Percentiles rank a stretch among this genome's conserved stretches.
Evolutionary conservation across 2,888 invertebrate genomes (phyloP).

Genomic region (Sarcophaga variegata): DNA sequence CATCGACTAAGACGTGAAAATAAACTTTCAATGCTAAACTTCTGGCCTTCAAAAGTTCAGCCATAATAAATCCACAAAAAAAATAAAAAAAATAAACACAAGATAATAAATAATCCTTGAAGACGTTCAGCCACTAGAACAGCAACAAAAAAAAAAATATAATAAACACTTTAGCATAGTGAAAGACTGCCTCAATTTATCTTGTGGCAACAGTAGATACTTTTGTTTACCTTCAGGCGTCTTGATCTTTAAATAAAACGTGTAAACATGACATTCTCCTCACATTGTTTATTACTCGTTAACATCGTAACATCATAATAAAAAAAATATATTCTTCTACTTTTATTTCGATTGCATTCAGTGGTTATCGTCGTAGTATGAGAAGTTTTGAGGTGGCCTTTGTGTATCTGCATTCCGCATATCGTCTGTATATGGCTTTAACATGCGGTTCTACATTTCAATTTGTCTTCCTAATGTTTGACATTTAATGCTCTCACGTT

Average conservation of each 20-base stretch:
- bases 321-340: not conserved
- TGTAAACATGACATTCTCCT: constrained; percentile 51
- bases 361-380: too few species aligned
- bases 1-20: constrained; percentile 12
- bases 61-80: constrained; percentile 46
- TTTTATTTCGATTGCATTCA: constrained; percentile 4
- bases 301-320: constrained; percentile 16
- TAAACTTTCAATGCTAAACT: constrained; percentile 59
- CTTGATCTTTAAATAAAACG: constrained; percentile 49
- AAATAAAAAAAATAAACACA: not conserved
- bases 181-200: constrained; percentile 7
- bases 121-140: constrained; percentile 10
- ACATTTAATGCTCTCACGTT: constrained; percentile 66
- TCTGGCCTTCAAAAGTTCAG: constrained; percentile 64
- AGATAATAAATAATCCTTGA: constrained; percentile 37
- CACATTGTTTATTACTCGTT: constrained; percentile 58
- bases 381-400: too few species aligned
- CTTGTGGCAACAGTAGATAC: not conserved
- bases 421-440: not conserved
- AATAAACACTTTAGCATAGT: not conserved
- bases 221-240: not conserved
- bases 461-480: constrained; percentile 58
- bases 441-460: constrained; percentile 49
- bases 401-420: too few species aligned
- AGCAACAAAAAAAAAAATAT: not conserved